A percentile compares a stretch with the other conserved stretches of the same genome.
Evolutionary conservation across 1,140 invertebrate genomes (phyloP).

Genomic region (Manduca sexta): DNA sequence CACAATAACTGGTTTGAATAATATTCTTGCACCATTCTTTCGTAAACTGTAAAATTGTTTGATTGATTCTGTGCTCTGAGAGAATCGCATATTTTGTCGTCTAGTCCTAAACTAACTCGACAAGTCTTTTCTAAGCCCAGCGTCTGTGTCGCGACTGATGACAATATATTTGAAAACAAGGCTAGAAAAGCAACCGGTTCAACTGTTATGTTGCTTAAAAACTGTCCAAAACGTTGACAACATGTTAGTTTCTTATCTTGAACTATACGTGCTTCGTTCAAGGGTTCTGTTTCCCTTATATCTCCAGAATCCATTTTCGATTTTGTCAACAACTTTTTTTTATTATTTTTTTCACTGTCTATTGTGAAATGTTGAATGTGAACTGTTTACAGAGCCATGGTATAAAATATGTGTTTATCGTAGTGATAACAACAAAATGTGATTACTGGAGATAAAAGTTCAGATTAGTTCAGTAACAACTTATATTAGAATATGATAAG

Average conservation of each 20-base stretch:
- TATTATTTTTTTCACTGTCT: no score
- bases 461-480: no score
- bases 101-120: conserved; percentile 15
- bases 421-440: no score
- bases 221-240: neutral
- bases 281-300: neutral
- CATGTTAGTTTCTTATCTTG: neutral
- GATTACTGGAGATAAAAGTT: no score
- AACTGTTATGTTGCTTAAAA: conserved; percentile 76
- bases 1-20: conserved; percentile 4
- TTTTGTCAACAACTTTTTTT: neutral
- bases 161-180: conserved; percentile 80
- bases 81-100: conserved; percentile 17
- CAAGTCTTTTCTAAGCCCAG: conserved; percentile 21
- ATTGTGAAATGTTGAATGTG: no score
- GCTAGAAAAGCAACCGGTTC: conserved; percentile 81
- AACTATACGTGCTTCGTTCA: neutral
- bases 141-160: conserved; percentile 33
- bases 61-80: conserved; percentile 10
- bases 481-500: no score
- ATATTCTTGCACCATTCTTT: conserved; percentile 16
- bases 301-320: neutral
- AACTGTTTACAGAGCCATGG: no score
- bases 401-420: no score
- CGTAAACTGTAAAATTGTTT: conserved; percentile 13